These are phyloP conservation scores for Zoroaster sp. DNA, from an alignment of 53 echinoderm and acorn worm species.

Conservation along the genomic window DNA sequence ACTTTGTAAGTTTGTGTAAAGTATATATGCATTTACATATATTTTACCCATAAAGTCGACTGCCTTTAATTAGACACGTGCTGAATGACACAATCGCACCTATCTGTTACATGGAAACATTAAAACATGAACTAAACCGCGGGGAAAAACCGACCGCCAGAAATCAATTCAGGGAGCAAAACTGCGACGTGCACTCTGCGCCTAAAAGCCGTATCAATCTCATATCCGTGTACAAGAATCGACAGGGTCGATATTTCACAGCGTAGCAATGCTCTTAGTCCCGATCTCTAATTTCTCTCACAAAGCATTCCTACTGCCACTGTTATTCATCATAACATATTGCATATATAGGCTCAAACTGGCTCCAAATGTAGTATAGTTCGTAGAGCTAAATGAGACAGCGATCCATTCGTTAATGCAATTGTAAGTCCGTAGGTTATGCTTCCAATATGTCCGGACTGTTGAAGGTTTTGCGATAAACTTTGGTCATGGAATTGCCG, in stretches of 20 bases:
- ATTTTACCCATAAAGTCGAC: too few species aligned
- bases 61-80: not conserved
- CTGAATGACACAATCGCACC: not conserved
- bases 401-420: not conserved
- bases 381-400: not conserved
- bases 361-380: too few species aligned
- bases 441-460: too few species aligned
- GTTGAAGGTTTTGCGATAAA: not conserved
- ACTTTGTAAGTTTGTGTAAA: too few species aligned
- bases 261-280: not conserved
- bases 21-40: too few species aligned
- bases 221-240: not conserved
- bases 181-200: not conserved
- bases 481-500: not conserved
- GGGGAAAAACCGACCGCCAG: not conserved
- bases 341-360: not conserved
- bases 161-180: slow-evolving; percentile 9
- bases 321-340: not conserved
- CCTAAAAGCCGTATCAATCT: slow-evolving; percentile 8
- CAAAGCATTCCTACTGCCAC: not conserved
- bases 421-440: too few species aligned
- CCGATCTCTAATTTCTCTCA: not conserved
- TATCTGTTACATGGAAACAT: not conserved
- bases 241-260: slow-evolving; percentile 8
- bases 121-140: not conserved